phyloP scores from a whole-genome alignment of 2,888 invertebrate species.

The Panorpa germanica region DNA sequence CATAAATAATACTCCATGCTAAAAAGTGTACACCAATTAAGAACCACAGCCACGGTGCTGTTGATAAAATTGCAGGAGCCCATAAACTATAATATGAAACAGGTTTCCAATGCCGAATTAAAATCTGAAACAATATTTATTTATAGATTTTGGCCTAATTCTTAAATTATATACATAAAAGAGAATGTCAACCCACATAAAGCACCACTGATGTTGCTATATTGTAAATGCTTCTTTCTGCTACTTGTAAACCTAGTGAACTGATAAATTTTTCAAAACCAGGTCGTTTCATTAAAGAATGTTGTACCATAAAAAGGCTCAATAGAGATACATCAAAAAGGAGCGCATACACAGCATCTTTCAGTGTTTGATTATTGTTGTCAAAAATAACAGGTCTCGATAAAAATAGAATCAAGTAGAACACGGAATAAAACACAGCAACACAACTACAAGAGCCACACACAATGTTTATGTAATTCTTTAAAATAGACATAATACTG shows the following conservation, averaged over 20 bases:
- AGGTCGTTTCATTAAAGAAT: slow-evolving; percentile 31
- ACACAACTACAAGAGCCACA: too few species aligned
- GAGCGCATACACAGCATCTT: too few species aligned
- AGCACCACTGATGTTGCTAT: slow-evolving; percentile 26
- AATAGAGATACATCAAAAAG: too few species aligned
- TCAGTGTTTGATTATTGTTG: too few species aligned
- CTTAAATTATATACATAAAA: slow-evolving; percentile 1
- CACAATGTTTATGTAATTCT: too few species aligned
- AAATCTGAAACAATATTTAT: slow-evolving; percentile 22
- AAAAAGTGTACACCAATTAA: slow-evolving; percentile 28
- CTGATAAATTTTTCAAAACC: slow-evolving; percentile 25
- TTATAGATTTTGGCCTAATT: slow-evolving; percentile 18
- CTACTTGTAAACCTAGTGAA: slow-evolving; percentile 23
- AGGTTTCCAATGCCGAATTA: slow-evolving; percentile 30
- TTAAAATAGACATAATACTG: too few species aligned
- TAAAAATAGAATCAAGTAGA: too few species aligned
- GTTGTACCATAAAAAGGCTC: slow-evolving; percentile 37
- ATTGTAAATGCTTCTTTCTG: slow-evolving; percentile 28
- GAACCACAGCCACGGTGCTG: slow-evolving; percentile 25
- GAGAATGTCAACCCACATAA: slow-evolving; percentile 20
- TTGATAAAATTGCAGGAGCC: slow-evolving; percentile 29
- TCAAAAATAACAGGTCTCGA: too few species aligned
- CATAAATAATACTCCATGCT: slow-evolving; percentile 36
- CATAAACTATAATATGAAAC: slow-evolving; percentile 29
- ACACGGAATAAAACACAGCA: too few species aligned